These are phyloP conservation scores for Eupithecia inturbata DNA, from an alignment of 2,888 invertebrate species.

Conservation along the genomic window DNA sequence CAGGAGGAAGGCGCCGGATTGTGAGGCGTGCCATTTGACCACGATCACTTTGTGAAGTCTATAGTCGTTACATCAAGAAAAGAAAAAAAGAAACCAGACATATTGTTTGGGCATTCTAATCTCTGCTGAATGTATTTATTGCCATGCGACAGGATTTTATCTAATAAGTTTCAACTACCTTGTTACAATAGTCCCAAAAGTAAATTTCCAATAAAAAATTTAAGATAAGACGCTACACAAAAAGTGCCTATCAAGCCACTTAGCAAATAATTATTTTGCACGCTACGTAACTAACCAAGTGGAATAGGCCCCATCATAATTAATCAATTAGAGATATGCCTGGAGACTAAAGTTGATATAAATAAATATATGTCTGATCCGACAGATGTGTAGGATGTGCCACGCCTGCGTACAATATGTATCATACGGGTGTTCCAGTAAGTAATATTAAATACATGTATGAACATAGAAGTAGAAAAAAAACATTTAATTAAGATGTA, in stretches of 20 bases:
- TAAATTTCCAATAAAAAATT: neutral
- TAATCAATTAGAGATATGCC: conserved; percentile 31
- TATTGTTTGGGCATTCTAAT: neutral
- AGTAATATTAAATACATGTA: neutral
- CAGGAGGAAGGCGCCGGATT: no score
- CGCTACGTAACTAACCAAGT: conserved; percentile 47
- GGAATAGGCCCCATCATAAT: conserved; percentile 44
- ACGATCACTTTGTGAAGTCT: no score
- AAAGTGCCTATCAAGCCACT: neutral
- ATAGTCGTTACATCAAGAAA: no score
- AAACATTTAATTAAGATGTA: no score
- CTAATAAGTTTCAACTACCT: neutral
- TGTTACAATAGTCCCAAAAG: neutral
- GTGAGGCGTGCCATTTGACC: no score
- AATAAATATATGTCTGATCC: conserved; percentile 60
- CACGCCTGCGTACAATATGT: conserved; percentile 13
- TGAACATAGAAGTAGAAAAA: neutral
- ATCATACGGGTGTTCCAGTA: neutral
- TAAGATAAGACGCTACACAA: neutral
- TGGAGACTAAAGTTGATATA: conserved; percentile 43
- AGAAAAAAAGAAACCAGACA: neutral
- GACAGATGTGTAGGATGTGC: conserved; percentile 47
- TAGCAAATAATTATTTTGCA: conserved; percentile 23
- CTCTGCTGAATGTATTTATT: neutral
- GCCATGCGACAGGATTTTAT: neutral